These are phyloP conservation scores for Cephus cinctus DNA, from an alignment of 1,140 invertebrate species.

Conservation along the genomic window DNA sequence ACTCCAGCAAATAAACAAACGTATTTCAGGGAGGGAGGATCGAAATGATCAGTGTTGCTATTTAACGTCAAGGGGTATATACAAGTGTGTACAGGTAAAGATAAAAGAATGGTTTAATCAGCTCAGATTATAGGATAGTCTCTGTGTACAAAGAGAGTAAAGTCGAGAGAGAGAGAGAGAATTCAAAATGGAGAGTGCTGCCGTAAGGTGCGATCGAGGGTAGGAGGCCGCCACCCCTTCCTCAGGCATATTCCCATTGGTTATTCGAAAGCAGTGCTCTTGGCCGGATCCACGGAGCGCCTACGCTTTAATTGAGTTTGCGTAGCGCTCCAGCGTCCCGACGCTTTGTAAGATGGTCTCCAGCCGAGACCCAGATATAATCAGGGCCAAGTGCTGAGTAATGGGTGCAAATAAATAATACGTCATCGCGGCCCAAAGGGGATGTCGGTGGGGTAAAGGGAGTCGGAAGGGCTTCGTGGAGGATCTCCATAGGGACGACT, in stretches of 20 bases:
- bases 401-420: slow-evolving; percentile 23
- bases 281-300: slow-evolving; percentile 2
- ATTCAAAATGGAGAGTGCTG: no score
- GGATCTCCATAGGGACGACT: no score
- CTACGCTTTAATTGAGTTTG: slow-evolving; percentile 26
- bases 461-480: no score
- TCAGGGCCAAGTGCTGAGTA: slow-evolving; percentile 6
- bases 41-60: no score
- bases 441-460: not conserved
- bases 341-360: slow-evolving; percentile 13
- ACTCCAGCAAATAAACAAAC: no score
- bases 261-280: slow-evolving; percentile 13
- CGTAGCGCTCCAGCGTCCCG: slow-evolving; percentile 14
- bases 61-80: no score
- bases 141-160: no score
- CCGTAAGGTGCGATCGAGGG: slow-evolving; percentile 4
- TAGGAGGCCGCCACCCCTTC: slow-evolving; percentile 2
- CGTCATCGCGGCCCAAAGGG: slow-evolving; percentile 4
- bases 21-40: no score
- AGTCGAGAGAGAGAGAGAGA: not conserved
- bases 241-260: slow-evolving; percentile 17
- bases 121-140: no score
- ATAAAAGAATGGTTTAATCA: no score
- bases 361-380: slow-evolving; percentile 14
- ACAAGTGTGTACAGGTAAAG: no score